phyloP scores from a whole-genome alignment of 2,113 vertebrate genomes.

The Amia ocellicauda region DNA sequence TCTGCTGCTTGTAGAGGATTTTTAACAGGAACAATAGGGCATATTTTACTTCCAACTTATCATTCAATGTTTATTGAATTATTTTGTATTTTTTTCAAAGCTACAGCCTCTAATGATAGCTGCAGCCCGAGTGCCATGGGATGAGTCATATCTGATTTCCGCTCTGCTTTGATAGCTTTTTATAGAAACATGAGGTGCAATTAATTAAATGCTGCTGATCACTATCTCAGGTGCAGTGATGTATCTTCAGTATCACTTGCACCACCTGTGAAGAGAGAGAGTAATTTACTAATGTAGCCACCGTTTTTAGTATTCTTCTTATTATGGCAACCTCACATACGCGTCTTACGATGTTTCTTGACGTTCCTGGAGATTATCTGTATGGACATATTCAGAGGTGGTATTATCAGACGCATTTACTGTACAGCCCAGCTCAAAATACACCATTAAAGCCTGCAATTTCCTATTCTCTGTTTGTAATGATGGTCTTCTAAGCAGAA shows the following conservation, averaged over 20 bases:
- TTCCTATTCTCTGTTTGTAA: too few species aligned
- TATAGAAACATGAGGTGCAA: background rate
- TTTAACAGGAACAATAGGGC: too few species aligned
- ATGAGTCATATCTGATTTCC: background rate
- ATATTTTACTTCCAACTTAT: background rate
- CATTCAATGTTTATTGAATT: background rate
- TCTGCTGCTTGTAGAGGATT: too few species aligned
- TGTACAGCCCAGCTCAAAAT: too few species aligned
- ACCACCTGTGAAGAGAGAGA: background rate
- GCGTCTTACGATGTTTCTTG: background rate
- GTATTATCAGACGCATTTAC: too few species aligned
- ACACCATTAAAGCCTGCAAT: too few species aligned
- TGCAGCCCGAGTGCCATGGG: background rate
- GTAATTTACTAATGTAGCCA: background rate
- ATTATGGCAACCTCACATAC: background rate
- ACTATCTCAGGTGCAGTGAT: background rate
- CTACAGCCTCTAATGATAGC: background rate
- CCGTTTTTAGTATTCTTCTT: background rate
- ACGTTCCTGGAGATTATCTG: too few species aligned
- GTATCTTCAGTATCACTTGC: background rate
- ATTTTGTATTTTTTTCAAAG: background rate
- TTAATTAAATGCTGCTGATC: background rate
- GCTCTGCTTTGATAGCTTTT: background rate
- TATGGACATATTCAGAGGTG: too few species aligned
- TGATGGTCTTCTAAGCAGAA: too few species aligned